phyloP scores from a whole-genome alignment of 2,113 vertebrate species.

The Siniperca knerii region DNA sequence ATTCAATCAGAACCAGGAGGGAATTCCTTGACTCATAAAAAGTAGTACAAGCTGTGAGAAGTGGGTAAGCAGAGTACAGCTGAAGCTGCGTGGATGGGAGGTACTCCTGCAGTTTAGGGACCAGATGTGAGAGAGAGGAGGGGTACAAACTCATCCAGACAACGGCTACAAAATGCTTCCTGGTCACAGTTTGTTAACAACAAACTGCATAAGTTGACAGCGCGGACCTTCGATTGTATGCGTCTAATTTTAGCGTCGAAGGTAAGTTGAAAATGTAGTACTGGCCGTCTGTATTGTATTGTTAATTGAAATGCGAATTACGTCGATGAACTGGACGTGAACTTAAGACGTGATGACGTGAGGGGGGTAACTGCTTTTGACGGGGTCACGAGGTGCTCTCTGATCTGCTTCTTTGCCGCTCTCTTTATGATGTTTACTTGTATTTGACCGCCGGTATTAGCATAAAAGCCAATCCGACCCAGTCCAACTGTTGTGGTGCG shows the following conservation, averaged over 20 bases:
- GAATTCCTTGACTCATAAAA: constrained; percentile 30
- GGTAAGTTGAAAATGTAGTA: constrained; percentile 53
- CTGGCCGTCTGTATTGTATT: not conserved
- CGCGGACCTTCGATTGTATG: constrained; percentile 4
- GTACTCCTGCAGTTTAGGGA: constrained; percentile 51
- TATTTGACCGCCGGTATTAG: not conserved
- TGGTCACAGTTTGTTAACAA: constrained; percentile 45
- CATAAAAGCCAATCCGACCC: not conserved
- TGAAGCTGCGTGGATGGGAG: constrained; percentile 66
- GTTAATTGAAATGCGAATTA: constrained; percentile 21
- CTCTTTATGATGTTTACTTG: not conserved
- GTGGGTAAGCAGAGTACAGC: constrained; percentile 28
- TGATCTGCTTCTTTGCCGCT: not conserved
- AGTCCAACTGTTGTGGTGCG: not conserved
- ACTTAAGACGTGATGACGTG: constrained; percentile 72
- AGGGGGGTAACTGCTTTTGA: constrained; percentile 12
- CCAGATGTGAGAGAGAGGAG: constrained; percentile 71
- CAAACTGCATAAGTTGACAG: constrained; percentile 25
- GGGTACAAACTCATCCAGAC: constrained; percentile 42
- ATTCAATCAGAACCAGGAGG: constrained; percentile 19
- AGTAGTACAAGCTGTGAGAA: constrained; percentile 1
- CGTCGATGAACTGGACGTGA: constrained; percentile 50
- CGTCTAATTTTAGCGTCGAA: not conserved
- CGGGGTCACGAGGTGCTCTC: constrained; percentile 19
- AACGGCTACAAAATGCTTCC: constrained; percentile 54